Percentiles rank a stretch among this genome's conserved stretches.
Conservation (phyloP, 2,888 invertebrate genomes). For the Tetragonula carbonaria region DNA sequence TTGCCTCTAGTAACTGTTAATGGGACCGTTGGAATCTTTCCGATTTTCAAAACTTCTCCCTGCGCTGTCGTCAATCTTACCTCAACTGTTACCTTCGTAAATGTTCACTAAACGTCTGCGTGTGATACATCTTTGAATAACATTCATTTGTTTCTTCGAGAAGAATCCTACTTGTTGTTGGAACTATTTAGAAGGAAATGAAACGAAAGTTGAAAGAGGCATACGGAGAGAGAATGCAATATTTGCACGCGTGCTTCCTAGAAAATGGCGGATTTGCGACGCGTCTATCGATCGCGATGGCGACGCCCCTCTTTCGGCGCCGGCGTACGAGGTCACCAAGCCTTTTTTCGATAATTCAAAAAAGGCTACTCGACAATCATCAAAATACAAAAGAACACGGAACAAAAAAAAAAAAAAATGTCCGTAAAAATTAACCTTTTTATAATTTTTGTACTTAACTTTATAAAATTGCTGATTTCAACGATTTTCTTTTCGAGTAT, state of each 20-base stretch:
- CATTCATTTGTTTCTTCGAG: background rate
- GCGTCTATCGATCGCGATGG: slow-evolving; percentile 81
- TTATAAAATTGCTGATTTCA: no score
- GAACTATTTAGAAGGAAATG: no score
- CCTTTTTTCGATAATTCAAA: background rate
- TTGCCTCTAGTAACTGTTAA: slow-evolving; percentile 66
- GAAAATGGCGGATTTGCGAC: slow-evolving; percentile 79
- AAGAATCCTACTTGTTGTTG: background rate
- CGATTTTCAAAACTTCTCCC: background rate
- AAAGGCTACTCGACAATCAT: background rate
- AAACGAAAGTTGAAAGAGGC: background rate
- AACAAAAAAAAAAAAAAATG: background rate
- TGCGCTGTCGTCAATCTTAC: background rate
- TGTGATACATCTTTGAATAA: background rate
- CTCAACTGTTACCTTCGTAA: background rate
- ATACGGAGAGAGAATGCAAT: background rate
- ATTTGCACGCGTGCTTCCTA: slow-evolving; percentile 11
- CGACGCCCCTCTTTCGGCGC: slow-evolving; percentile 69
- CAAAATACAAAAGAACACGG: background rate
- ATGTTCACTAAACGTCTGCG: no score
- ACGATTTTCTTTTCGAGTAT: background rate
- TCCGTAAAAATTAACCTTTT: background rate
- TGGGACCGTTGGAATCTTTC: slow-evolving; percentile 27
- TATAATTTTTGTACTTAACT: no score
- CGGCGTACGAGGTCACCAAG: slow-evolving; percentile 49